Evolutionary conservation across 2,888 invertebrate genomes (phyloP).

Genomic region (Orthonevra nobilis): DNA sequence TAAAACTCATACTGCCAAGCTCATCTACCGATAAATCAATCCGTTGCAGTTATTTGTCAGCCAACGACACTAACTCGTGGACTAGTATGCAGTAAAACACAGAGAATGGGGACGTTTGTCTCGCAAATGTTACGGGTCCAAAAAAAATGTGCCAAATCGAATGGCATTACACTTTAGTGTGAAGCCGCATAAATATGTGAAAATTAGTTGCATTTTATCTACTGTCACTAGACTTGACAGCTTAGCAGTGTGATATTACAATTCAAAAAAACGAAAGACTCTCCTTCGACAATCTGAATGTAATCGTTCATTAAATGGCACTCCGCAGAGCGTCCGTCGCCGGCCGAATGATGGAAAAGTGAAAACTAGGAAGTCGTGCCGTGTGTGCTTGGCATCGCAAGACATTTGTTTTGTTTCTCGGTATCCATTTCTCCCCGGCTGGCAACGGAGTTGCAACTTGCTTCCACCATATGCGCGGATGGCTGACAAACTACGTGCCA

Average conservation of each 20-base stretch:
- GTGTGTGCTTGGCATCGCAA: slow-evolving; percentile 47
- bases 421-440: slow-evolving; percentile 42
- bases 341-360: slow-evolving; percentile 56
- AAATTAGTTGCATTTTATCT: too few species aligned
- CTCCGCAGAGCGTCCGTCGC: neutral
- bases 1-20: neutral
- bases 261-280: too few species aligned
- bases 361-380: slow-evolving; percentile 67
- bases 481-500: slow-evolving; percentile 38
- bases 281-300: too few species aligned
- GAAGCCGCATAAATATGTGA: too few species aligned
- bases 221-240: neutral
- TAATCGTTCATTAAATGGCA: slow-evolving; percentile 19
- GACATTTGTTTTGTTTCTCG: slow-evolving; percentile 51
- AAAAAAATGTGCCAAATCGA: neutral
- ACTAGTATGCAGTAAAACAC: too few species aligned
- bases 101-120: neutral
- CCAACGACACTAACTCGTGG: neutral
- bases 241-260: too few species aligned
- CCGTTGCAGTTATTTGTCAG: neutral
- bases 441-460: neutral
- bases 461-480: slow-evolving; percentile 30
- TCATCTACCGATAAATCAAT: slow-evolving; percentile 5
- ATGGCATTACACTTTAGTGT: too few species aligned
- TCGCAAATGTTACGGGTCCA: slow-evolving; percentile 11